Evolutionary conservation across 92 coral and sea anemone species (phyloP).

Genomic region (Meandrina meandrites): DNA sequence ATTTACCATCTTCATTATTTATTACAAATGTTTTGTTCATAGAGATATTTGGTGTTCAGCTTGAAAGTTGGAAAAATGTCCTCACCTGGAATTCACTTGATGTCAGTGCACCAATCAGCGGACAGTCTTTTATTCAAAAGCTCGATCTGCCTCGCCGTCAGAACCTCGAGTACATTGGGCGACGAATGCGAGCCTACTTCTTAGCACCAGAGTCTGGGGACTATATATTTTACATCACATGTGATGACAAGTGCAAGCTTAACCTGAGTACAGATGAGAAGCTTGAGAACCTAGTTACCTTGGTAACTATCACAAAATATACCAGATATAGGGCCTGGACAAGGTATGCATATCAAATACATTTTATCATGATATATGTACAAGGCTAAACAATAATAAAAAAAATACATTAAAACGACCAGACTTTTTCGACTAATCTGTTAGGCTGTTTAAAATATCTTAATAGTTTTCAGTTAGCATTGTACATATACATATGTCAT

Average conservation of each 20-base stretch:
- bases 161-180: background rate
- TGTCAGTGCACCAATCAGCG: background rate
- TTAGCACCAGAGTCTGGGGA: slow-evolving; percentile 49
- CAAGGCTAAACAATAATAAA: no score
- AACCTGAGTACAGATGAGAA: slow-evolving; percentile 44
- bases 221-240: slow-evolving; percentile 42
- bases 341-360: background rate
- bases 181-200: slow-evolving; percentile 51
- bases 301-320: background rate
- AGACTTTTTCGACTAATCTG: no score
- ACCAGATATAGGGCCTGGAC: slow-evolving; percentile 7
- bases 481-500: no score
- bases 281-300: slow-evolving; percentile 7
- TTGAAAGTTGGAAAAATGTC: slow-evolving; percentile 10
- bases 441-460: no score
- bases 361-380: background rate
- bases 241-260: slow-evolving; percentile 50
- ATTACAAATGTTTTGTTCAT: no score
- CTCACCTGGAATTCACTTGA: background rate
- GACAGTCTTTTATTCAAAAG: background rate
- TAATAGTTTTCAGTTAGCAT: no score
- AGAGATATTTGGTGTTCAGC: slow-evolving; percentile 20
- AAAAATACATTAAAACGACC: no score
- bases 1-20: no score
- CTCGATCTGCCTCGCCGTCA: background rate